These are phyloP conservation scores for Sycophaga agraensis DNA, from an alignment of 1,140 invertebrate species.

Conservation along the genomic window DNA sequence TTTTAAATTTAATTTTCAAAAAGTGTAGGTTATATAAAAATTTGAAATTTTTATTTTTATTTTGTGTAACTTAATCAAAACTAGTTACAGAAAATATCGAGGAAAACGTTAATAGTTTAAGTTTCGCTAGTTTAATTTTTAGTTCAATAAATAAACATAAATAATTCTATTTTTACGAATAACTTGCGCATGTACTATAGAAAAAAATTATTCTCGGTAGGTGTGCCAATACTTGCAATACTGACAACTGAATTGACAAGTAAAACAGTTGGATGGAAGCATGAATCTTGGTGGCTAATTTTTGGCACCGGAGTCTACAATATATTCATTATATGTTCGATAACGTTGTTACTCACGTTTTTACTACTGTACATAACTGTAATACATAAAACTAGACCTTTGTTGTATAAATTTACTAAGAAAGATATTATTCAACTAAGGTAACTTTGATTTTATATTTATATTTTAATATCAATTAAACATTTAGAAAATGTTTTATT, in stretches of 20 bases:
- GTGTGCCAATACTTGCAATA: slow-evolving; percentile 61
- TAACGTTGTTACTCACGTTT: slow-evolving; percentile 59
- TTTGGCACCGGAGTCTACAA: slow-evolving; percentile 60
- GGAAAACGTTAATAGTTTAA: too few relatives aligned
- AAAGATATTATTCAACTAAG: slow-evolving; percentile 50
- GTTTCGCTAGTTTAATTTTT: too few relatives aligned
- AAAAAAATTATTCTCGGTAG: slow-evolving; percentile 37
- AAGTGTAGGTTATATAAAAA: too few relatives aligned
- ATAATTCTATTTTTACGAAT: too few relatives aligned
- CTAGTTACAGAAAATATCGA: too few relatives aligned
- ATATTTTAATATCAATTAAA: too few relatives aligned
- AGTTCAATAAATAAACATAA: too few relatives aligned
- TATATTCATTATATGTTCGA: slow-evolving; percentile 60
- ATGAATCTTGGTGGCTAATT: slow-evolving; percentile 63
- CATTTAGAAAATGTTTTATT: too few relatives aligned
- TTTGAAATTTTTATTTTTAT: too few relatives aligned
- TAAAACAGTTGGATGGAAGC: slow-evolving; percentile 56
- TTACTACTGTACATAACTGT: slow-evolving; percentile 59
- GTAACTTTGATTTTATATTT: slow-evolving; percentile 39
- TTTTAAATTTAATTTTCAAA: too few relatives aligned
- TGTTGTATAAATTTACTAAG: slow-evolving; percentile 50
- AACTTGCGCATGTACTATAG: background rate
- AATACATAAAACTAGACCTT: slow-evolving; percentile 56
- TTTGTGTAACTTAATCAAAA: too few relatives aligned
- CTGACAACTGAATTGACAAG: slow-evolving; percentile 62